These are phyloP conservation scores for Trissolcus brochymenae DNA, from an alignment of 2,888 invertebrate species.

Conservation along the genomic window DNA sequence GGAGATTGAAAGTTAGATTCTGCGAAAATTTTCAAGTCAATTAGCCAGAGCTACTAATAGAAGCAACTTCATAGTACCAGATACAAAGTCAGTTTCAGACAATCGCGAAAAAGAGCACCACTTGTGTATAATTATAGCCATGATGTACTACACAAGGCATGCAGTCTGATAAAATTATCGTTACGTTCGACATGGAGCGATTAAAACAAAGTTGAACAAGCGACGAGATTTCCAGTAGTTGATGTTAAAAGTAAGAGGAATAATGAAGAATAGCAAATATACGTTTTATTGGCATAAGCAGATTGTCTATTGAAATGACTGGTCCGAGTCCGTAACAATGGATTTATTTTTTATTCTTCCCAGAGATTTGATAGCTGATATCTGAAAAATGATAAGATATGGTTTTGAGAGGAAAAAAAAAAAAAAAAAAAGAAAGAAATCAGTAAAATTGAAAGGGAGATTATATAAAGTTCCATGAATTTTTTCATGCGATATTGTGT, in stretches of 20 bases:
- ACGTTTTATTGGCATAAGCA: too few relatives aligned
- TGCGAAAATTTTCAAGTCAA: slow-evolving; percentile 53
- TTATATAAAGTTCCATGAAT: too few relatives aligned
- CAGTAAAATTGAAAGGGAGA: too few relatives aligned
- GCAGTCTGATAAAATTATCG: too few relatives aligned
- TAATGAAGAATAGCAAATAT: too few relatives aligned
- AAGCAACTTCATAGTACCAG: slow-evolving; percentile 33
- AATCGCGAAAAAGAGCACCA: slow-evolving; percentile 35
- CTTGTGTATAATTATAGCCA: slow-evolving; percentile 31
- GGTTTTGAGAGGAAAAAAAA: background rate
- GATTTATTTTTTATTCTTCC: slow-evolving; percentile 10
- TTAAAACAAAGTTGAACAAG: slow-evolving; percentile 15
- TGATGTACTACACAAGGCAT: background rate
- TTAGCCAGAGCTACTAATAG: slow-evolving; percentile 49
- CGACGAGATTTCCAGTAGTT: too few relatives aligned
- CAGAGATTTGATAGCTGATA: slow-evolving; percentile 20
- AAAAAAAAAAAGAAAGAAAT: too few relatives aligned
- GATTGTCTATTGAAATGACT: too few relatives aligned
- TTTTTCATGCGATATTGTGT: background rate
- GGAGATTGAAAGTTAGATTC: slow-evolving; percentile 51
- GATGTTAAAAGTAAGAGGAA: background rate
- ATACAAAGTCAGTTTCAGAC: slow-evolving; percentile 51
- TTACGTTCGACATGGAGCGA: background rate
- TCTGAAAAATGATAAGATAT: background rate
- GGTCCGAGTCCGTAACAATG: background rate